Evolutionary conservation across 2,888 invertebrate genomes (phyloP).

Genomic region (Polydesmus complanatus): DNA sequence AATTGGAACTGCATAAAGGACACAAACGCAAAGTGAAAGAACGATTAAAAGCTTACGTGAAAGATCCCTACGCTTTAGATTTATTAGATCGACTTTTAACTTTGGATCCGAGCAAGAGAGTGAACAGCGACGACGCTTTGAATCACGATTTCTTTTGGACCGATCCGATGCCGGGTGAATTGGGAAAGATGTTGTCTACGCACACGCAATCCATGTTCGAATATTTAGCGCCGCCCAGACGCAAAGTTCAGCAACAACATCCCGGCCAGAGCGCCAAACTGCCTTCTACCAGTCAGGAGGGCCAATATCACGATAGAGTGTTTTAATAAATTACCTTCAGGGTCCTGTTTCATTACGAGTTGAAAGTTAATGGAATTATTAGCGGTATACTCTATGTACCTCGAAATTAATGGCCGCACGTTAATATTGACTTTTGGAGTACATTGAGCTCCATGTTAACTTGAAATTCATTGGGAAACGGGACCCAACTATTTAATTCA

Average conservation of each 20-base stretch:
- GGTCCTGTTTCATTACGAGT: too few species aligned
- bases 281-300: constrained; percentile 41
- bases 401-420: too few species aligned
- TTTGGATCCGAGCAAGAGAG: constrained; percentile 76
- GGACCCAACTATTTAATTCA: too few species aligned
- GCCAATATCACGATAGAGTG: constrained; percentile 71
- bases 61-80: constrained; percentile 83
- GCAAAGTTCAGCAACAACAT: constrained; percentile 48
- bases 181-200: constrained; percentile 80
- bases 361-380: too few species aligned
- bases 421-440: too few species aligned
- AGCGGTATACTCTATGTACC: too few species aligned
- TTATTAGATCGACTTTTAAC: constrained; percentile 79
- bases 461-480: too few species aligned
- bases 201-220: constrained; percentile 91
- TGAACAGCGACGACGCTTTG: constrained; percentile 78
- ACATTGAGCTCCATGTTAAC: too few species aligned
- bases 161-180: constrained; percentile 86
- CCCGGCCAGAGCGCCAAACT: constrained; percentile 39
- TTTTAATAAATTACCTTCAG: too few species aligned
- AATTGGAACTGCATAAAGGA: constrained; percentile 72
- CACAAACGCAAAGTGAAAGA: constrained; percentile 51
- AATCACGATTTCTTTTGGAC: constrained; percentile 99
- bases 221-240: constrained; percentile 62
- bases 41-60: constrained; percentile 53